Evolutionary conservation across 2,113 vertebrate species (phyloP), one percentile per base, ranked within the genome.

Genomic region (Tachycineta bicolor): DNA sequence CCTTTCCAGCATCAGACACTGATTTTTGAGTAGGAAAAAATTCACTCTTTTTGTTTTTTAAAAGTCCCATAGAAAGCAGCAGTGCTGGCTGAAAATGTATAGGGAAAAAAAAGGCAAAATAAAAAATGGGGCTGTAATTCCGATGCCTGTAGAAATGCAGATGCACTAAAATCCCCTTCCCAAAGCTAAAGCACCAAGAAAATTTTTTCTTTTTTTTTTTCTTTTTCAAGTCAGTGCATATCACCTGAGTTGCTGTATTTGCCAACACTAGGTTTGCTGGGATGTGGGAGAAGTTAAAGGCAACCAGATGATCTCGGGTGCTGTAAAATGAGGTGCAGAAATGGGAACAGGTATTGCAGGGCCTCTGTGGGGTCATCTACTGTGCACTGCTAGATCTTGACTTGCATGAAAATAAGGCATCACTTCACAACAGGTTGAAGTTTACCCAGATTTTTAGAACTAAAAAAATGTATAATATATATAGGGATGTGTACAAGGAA

Each of bases 21-120:
- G 91, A 69, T 59, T 95, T 96, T 43, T 88, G 49, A 83, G 91
- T 56, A 89, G 70, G 87, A 62, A 85, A 77, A 70, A 70, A 69
- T 43, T 14, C 21, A 28, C 23, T 91, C 2, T 37, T 85, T 87
- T 25, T n/a, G 47, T 52, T 63, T 56, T 63, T 47, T 9, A 67
- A 23, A 79, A 67, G 33, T 80, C 62, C 29, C 69, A 59, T 37
- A 65, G 88, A 94, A 91, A 91, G 31, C 37, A 82, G 33, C 20
- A 58, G 17, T n/a, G 19, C 28, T 71, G 21, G 21, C 39, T 41
- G 41, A 71, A 68, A n/a, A 56, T 1, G 4, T 3, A 11, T n/a
- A 59, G 23, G 11, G 5, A 23, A 41, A 39, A 53, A 41, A 59
- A 60, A 31, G 31, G 31, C 49, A 15, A 67, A 75, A 73, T 18